Percentiles rank a stretch among this genome's conserved stretches.
Evolutionary conservation across 2,888 invertebrate species (phyloP).

Genomic region (Drosophila engyochracea): DNA sequence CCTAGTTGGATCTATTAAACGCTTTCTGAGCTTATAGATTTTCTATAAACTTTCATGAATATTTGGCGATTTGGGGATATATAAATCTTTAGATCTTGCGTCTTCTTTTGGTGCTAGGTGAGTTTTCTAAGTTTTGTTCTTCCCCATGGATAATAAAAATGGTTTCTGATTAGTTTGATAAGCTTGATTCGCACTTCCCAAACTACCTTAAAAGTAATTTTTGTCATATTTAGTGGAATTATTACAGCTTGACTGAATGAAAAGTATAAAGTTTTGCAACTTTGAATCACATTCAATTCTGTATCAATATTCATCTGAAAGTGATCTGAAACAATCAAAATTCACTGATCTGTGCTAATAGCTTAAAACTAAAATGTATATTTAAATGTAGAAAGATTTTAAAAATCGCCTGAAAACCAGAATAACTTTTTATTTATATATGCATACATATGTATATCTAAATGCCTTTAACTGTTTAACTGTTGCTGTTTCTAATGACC

Average conservation of each 20-base stretch:
- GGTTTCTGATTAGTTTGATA: neutral
- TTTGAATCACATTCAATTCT: neutral
- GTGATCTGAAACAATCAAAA: neutral
- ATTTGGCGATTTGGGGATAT: neutral
- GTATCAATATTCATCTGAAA: neutral
- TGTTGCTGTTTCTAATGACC: constrained; percentile 33
- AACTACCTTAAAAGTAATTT: neutral
- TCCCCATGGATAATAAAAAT: neutral
- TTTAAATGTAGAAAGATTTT: neutral
- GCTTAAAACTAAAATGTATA: no score
- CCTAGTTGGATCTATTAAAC: neutral
- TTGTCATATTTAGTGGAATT: neutral
- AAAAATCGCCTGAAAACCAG: neutral
- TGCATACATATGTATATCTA: neutral
- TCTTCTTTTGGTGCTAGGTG: neutral
- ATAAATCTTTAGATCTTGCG: neutral
- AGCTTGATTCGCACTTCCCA: neutral
- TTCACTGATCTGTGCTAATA: neutral
- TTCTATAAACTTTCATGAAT: neutral
- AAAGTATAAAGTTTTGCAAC: neutral
- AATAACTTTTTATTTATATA: neutral
- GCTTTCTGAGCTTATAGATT: neutral
- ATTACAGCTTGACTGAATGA: neutral
- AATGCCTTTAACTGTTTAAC: constrained; percentile 13
- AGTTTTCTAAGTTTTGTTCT: neutral